These are phyloP conservation scores for Rhyacichthys aspro DNA, from an alignment of 2,797 vertebrate species.

Conservation along the genomic window DNA sequence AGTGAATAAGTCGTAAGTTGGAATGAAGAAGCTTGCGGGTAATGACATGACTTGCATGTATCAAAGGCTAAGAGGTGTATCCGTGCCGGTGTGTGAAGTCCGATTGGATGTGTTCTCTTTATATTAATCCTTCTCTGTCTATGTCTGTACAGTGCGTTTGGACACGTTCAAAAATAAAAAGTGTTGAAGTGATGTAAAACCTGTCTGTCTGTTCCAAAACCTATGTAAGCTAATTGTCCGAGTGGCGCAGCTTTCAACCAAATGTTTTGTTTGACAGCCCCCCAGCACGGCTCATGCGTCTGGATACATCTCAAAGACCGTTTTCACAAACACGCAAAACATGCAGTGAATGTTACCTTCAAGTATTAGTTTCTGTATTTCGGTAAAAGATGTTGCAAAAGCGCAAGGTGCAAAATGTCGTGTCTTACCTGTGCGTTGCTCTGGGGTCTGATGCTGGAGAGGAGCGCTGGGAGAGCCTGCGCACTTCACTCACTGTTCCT, in stretches of 20 bases:
- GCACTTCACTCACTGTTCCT: slow-evolving; percentile 63
- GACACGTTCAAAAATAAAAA: slow-evolving; percentile 22
- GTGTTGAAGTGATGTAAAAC: slow-evolving; percentile 14
- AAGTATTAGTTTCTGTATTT: slow-evolving; percentile 8
- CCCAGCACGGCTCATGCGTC: slow-evolving; percentile 38
- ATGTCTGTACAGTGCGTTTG: slow-evolving; percentile 25
- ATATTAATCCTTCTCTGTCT: slow-evolving; percentile 2
- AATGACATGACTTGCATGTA: slow-evolving; percentile 74
- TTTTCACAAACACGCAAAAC: slow-evolving; percentile 17
- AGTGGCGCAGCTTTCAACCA: slow-evolving; percentile 68
- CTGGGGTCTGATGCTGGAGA: slow-evolving; percentile 65
- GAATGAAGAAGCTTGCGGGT: slow-evolving; percentile 50
- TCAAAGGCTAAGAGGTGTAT: too few relatives aligned
- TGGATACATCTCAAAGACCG: slow-evolving; percentile 36
- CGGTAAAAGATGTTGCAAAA: slow-evolving; percentile 14
- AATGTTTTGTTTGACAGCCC: slow-evolving; percentile 57
- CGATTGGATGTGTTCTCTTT: slow-evolving; percentile 39
- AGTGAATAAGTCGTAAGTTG: slow-evolving; percentile 59
- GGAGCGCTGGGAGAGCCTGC: slow-evolving; percentile 67
- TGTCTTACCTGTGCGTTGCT: slow-evolving; percentile 79
- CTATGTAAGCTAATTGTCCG: slow-evolving; percentile 23
- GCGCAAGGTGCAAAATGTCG: slow-evolving; percentile 67
- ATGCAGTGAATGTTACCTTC: slow-evolving; percentile 3
- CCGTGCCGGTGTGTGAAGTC: slow-evolving; percentile 59
- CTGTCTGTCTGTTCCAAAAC: slow-evolving; percentile 12